These are phyloP conservation scores for Eurystomus glaucurus DNA, from an alignment of 2,797 vertebrate genomes.

Conservation along the genomic window DNA sequence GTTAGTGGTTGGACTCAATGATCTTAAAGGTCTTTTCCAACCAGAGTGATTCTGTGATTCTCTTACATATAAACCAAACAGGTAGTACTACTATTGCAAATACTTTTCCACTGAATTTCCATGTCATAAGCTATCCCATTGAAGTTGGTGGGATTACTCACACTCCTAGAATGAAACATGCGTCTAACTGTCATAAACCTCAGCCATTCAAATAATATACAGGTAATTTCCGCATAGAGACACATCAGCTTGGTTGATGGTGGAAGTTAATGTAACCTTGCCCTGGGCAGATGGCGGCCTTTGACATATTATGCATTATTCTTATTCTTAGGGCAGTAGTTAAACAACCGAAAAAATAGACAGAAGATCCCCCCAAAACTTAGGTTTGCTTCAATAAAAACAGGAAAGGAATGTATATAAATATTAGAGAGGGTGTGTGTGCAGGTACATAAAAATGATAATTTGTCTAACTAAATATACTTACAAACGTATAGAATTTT, in stretches of 20 bases:
- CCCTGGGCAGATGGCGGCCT: neutral
- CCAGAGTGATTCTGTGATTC: too few relatives aligned
- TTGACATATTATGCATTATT: neutral
- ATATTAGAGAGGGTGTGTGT: too few relatives aligned
- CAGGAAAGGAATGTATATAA: neutral
- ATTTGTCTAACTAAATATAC: neutral
- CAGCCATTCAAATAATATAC: neutral
- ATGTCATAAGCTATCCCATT: neutral
- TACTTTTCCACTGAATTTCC: neutral
- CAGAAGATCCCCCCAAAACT: neutral
- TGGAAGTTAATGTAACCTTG: neutral
- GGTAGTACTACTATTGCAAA: neutral
- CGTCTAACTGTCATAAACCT: neutral
- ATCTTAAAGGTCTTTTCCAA: too few relatives aligned
- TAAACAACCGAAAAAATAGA: neutral
- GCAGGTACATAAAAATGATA: neutral
- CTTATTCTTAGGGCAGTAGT: neutral
- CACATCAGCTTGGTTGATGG: neutral
- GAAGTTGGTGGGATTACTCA: neutral
- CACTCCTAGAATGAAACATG: neutral
- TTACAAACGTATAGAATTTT: neutral
- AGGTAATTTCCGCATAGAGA: neutral
- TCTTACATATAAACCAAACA: neutral
- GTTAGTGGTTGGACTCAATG: too few relatives aligned
- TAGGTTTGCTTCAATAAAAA: neutral